Base-by-base conservation (phyloP, 2,888 invertebrate genomes). In the Epinotia bilunana region DNA sequence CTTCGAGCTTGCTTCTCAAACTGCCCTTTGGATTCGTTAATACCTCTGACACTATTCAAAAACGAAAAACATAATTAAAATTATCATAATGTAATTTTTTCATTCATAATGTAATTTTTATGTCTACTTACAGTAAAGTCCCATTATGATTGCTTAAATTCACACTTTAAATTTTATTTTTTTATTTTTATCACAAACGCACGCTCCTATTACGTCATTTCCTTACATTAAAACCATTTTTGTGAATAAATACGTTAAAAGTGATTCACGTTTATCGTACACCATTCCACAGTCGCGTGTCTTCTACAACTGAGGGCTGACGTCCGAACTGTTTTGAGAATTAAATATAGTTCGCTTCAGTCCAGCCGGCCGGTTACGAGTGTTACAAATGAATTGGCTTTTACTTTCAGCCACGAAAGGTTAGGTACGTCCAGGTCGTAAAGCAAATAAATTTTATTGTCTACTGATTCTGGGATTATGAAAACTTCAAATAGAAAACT, bases 1-100 rank as follows among this genome's bases (percentile, higher is more conserved):
- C 97, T 88, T 97, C 97, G 83, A 97, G 92, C 84, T 96, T 96
- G 79, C 95, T 95, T 76, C 93, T 87, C 70, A 94, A 83, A 82
- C 86, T 91, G 58, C 91, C 93, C 74, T 89, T 91, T 18, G 90
- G 87, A 80, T 85, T 87, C 82, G 79, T 86, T 73, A 91, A 83
- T 78, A 90, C 84, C 77, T 90, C 88, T 85, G 82, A 89, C 78
- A 94, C 93, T 93, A 92, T 83, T 91, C 90, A 78, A 82, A 81
- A 83, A 84, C 81, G 78, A 80, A 77, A 63, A 76, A 77, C 77
- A 64, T 63, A 46, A 70, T n/a, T 67, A 12, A 16, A 16, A 6
- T 33, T 18, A 55, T 12, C 20, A 20, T 12, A 3, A 5, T 23
- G 43, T 5, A 11, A 12, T n/a, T 13, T 5, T 60, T 55, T n/a